A percentile compares a stretch with the other conserved stretches of the same genome.
Conservation (phyloP, 2,888 invertebrate genomes). For the Oscheius sp. region DNA sequence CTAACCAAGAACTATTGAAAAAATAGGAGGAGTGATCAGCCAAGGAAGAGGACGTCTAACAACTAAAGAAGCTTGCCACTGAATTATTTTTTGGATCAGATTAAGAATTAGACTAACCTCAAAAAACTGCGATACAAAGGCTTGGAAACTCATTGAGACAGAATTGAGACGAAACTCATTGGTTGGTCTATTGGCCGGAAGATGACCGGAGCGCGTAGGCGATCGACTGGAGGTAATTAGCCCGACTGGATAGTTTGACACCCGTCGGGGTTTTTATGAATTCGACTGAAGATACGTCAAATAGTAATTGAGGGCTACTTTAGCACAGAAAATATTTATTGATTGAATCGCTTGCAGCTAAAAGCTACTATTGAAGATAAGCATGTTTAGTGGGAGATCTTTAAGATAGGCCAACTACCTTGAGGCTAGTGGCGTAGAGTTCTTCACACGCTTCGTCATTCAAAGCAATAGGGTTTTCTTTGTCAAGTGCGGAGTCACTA, state of each 20-base stretch:
- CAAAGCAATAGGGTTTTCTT: constrained; percentile 47
- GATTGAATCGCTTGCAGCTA: too few species aligned
- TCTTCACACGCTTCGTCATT: constrained; percentile 61
- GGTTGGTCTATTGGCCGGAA: constrained; percentile 23
- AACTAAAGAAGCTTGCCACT: constrained; percentile 64
- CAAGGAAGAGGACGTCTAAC: constrained; percentile 67
- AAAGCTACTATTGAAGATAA: too few species aligned
- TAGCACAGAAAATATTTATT: too few species aligned
- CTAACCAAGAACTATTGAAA: constrained; percentile 49
- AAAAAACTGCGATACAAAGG: constrained; percentile 64
- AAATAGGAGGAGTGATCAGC: constrained; percentile 57
- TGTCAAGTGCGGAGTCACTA: constrained; percentile 55
- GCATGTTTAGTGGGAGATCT: too few species aligned
- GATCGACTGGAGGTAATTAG: too few species aligned
- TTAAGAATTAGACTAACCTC: constrained; percentile 45
- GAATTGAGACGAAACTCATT: constrained; percentile 8
- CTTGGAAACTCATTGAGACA: constrained; percentile 59
- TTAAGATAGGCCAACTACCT: constrained; percentile 21
- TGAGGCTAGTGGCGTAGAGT: constrained; percentile 64
- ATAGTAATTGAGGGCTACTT: too few species aligned
- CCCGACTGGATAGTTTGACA: too few species aligned
- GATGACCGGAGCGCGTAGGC: neutral
- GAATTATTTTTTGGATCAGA: constrained; percentile 27
- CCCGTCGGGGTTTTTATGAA: too few species aligned
- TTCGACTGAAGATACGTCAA: too few species aligned